These are phyloP conservation scores for Diprion similis DNA, from an alignment of 1,140 invertebrate genomes.

Conservation along the genomic window DNA sequence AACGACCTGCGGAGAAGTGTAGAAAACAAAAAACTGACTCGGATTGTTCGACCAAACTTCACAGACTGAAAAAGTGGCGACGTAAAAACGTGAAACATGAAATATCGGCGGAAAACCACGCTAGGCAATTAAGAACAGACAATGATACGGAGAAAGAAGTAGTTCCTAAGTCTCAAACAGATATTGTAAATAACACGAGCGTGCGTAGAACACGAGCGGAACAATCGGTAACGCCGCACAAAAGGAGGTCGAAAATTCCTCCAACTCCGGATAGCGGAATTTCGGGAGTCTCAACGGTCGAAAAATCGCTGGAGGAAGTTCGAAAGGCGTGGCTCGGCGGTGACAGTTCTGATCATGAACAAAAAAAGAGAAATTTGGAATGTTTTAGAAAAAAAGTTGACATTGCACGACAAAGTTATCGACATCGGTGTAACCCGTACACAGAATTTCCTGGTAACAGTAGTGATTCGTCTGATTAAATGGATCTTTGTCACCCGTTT, in stretches of 20 bases:
- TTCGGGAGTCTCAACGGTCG: slow-evolving; percentile 46
- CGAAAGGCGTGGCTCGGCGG: slow-evolving; percentile 26
- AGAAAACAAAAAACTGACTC: slow-evolving; percentile 39
- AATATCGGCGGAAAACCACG: slow-evolving; percentile 36
- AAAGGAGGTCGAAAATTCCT: slow-evolving; percentile 34
- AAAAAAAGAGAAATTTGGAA: slow-evolving; percentile 41
- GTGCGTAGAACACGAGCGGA: slow-evolving; percentile 14
- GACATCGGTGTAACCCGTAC: slow-evolving; percentile 32
- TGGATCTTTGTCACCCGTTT: slow-evolving; percentile 26
- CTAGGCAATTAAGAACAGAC: slow-evolving; percentile 22
- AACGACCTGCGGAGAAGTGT: slow-evolving; percentile 26
- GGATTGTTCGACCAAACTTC: slow-evolving; percentile 32
- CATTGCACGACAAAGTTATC: slow-evolving; percentile 44
- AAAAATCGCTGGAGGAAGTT: slow-evolving; percentile 37
- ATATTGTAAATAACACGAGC: slow-evolving; percentile 6
- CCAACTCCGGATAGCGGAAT: slow-evolving; percentile 52
- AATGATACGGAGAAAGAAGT: background rate
- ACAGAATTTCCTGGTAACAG: slow-evolving; percentile 25
- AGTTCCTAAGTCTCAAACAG: background rate
- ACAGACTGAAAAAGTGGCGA: slow-evolving; percentile 37
- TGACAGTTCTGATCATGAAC: slow-evolving; percentile 48
- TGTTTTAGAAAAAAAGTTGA: slow-evolving; percentile 49
- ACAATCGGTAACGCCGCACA: slow-evolving; percentile 36
- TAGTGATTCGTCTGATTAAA: slow-evolving; percentile 50
- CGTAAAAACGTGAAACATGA: slow-evolving; percentile 15